Conservation (phyloP, 2,797 vertebrate species). For the Threskiornis aethiopicus region DNA sequence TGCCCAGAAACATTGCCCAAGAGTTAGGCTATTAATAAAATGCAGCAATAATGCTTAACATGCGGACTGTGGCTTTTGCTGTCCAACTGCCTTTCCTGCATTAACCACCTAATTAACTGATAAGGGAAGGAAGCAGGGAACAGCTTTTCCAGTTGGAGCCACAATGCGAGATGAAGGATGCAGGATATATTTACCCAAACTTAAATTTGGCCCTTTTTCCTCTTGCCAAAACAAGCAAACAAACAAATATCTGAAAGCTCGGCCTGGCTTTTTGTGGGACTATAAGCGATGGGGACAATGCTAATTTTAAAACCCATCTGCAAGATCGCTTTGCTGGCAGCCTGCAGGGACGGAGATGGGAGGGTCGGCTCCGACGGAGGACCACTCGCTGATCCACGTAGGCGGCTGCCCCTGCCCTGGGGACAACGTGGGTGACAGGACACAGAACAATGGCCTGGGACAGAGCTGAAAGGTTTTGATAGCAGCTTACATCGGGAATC, state of each 20-base stretch:
- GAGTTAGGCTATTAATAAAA: not conserved
- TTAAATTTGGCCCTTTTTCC: not conserved
- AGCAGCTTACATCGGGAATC: not conserved
- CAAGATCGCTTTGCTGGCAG: not conserved
- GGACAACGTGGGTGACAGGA: not conserved
- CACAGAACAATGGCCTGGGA: not conserved
- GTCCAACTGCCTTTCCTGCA: not conserved
- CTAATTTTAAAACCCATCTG: not conserved
- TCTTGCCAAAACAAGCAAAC: conserved; percentile 36
- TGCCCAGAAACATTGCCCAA: not conserved
- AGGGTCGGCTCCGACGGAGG: accelerated
- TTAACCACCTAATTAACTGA: not conserved
- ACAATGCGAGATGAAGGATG: not conserved
- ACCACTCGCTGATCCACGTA: not conserved
- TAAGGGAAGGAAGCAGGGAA: not conserved
- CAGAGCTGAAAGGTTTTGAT: not conserved
- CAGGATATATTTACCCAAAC: not conserved
- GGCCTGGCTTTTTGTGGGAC: not conserved
- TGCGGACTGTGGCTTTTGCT: not conserved
- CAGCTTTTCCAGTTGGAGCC: not conserved
- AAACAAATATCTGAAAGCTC: not conserved
- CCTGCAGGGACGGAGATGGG: not conserved
- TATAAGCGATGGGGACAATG: not conserved
- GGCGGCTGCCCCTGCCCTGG: not conserved
- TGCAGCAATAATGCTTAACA: not conserved